These are phyloP conservation scores for Pygmarrhopalites habei DNA, from an alignment of 1,140 invertebrate species.

Conservation along the genomic window DNA sequence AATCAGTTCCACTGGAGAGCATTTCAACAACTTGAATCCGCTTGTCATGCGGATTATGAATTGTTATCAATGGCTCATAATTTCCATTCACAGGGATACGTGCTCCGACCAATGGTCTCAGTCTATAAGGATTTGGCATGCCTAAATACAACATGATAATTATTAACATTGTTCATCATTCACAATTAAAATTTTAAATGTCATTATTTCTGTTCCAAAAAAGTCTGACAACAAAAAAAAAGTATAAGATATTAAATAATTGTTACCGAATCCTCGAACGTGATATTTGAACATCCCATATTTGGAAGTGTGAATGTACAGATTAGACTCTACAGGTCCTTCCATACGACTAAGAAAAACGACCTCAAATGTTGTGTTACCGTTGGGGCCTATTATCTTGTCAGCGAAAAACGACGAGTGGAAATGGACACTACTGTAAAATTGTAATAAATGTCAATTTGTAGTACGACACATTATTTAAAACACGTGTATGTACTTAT, in stretches of 20 bases:
- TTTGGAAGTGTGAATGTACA: slow-evolving; percentile 88
- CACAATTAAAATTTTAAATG: too few relatives aligned
- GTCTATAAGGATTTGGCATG: slow-evolving; percentile 75
- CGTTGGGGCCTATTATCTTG: slow-evolving; percentile 72
- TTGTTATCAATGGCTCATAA: slow-evolving; percentile 78
- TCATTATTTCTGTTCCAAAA: too few relatives aligned
- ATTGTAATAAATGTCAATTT: too few relatives aligned
- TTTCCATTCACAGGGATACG: slow-evolving; percentile 85
- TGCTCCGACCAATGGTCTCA: slow-evolving; percentile 80
- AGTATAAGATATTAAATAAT: too few relatives aligned
- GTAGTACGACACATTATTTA: too few relatives aligned
- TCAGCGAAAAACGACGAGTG: slow-evolving; percentile 70
- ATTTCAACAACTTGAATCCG: slow-evolving; percentile 65
- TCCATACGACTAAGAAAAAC: slow-evolving; percentile 87
- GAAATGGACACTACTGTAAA: slow-evolving; percentile 76
- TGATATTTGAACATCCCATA: slow-evolving; percentile 75
- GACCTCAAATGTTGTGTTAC: slow-evolving; percentile 91
- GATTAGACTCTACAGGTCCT: slow-evolving; percentile 75
- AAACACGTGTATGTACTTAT: too few relatives aligned
- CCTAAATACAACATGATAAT: too few relatives aligned
- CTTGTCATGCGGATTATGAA: slow-evolving; percentile 87
- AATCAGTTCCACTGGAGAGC: slow-evolving; percentile 70
- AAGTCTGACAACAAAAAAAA: too few relatives aligned
- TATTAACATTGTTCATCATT: too few relatives aligned
- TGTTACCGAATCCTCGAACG: too few relatives aligned